Evolutionary conservation across 2,888 invertebrate genomes (phyloP), one percentile per base, ranked within the genome.

Genomic region (Sphaerophoria taeniata): DNA sequence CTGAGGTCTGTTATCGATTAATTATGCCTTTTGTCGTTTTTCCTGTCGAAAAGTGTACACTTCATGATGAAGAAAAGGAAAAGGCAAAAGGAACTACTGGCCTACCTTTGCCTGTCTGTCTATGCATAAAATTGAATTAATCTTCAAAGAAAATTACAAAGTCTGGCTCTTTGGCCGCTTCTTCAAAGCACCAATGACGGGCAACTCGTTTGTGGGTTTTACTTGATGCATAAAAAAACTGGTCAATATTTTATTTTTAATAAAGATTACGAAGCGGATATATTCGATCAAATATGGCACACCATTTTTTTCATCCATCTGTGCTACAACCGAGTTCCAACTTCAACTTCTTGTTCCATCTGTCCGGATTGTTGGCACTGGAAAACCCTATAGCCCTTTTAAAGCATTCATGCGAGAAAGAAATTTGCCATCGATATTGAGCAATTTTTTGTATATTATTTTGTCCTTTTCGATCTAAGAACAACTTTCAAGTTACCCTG

Each of bases 21-120:
- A 79, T 84, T 79, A 79, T 55, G 36, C 67, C 74, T 71, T 84
- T 79, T 79, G 74, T 79, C 74, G 74, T 75, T 71, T 47, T 56
- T 53, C 55, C 6, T 51, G n/a, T 53, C 31, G 16, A 24, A 34
- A 47, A 9, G 39, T 39, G 9, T 39, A 39, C 9, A 7, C 39
- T 39, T 11, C 6, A 43, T 39, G 11, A 45, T 31, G 31, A 31
- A 2, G 31, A 31, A 2, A 6, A 12, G 14, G 16, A 24, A 34
- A 14, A 63, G 5, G 16, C 24, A 24, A 2, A 24, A 24, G 24
- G 2, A 24, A 24, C 24, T 24, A 63, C 31, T 33, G 11, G 45
- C 31, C 31, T 33, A 24, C n/a, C 12, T 12, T 43, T 24, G 6
- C 39, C 6, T 60, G 4, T 6, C 51, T 51, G 11, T 11, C 36